phyloP scores from a whole-genome alignment of 2,888 invertebrate species.

The Phytoseiulus persimilis region DNA sequence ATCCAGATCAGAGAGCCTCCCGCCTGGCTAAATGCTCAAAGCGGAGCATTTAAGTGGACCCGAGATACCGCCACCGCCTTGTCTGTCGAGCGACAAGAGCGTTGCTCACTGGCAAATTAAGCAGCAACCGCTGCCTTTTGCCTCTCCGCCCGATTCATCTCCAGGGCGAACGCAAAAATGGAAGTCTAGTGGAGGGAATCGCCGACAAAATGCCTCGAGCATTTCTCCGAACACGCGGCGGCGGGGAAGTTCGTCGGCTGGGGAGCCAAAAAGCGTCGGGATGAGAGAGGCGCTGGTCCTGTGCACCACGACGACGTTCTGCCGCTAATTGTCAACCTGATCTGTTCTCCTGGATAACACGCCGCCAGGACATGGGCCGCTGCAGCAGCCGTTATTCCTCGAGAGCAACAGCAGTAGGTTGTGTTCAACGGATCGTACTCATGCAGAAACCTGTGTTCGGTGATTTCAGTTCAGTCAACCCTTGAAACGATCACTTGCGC shows the following conservation, averaged over 20 bases:
- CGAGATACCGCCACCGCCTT: not conserved
- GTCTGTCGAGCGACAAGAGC: not conserved
- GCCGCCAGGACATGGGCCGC: no score
- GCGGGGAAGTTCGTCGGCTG: no score
- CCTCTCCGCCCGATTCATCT: not conserved
- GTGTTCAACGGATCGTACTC: not conserved
- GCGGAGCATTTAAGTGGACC: not conserved
- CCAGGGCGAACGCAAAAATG: not conserved
- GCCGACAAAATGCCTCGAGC: not conserved
- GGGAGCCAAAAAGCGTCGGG: no score
- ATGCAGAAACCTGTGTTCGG: not conserved
- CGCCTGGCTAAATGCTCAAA: not conserved
- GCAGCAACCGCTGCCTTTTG: not conserved
- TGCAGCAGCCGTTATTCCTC: no score
- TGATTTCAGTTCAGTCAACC: not conserved
- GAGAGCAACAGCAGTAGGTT: no score
- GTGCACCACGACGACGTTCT: no score
- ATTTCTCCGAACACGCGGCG: not conserved
- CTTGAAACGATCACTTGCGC: not conserved
- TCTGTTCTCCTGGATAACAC: no score
- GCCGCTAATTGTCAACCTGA: no score
- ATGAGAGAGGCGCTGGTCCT: no score
- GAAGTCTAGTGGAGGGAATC: not conserved
- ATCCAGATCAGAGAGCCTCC: not conserved
- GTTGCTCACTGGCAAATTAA: not conserved